Percentiles rank a stretch among this genome's conserved stretches.
Conservation (phyloP, 2,113 vertebrate species). For the Cervus canadensis region DNA sequence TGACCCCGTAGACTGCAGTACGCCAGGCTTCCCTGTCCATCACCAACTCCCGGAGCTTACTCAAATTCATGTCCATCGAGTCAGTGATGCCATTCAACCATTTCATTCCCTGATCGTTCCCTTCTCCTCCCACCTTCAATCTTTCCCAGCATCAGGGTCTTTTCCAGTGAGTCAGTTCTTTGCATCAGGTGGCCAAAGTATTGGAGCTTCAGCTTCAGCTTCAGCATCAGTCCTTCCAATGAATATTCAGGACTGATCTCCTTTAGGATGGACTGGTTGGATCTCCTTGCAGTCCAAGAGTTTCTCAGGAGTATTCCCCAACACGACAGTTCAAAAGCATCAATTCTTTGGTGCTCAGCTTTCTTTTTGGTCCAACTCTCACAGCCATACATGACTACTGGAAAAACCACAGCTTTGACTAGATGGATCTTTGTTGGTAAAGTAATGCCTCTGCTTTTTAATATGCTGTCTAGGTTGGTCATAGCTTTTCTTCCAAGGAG, state of each 20-base stretch:
- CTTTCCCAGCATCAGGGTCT: too few species aligned
- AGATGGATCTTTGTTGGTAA: too few species aligned
- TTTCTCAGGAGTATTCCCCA: background rate
- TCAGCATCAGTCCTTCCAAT: background rate
- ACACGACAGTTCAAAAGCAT: background rate
- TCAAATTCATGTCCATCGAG: too few species aligned
- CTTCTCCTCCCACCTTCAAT: background rate
- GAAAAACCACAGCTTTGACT: too few species aligned
- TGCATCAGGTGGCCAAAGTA: too few species aligned
- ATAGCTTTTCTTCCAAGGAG: background rate
- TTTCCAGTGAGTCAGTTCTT: too few species aligned
- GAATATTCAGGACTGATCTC: background rate
- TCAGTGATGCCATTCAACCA: too few species aligned
- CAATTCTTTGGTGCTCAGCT: background rate
- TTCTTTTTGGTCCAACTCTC: background rate
- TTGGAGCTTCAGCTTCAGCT: background rate
- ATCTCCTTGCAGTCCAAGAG: background rate
- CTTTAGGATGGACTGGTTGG: background rate
- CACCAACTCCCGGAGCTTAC: too few species aligned
- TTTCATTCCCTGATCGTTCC: background rate
- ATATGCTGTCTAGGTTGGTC: background rate
- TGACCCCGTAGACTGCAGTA: too few species aligned
- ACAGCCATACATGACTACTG: background rate
- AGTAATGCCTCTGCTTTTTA: background rate
- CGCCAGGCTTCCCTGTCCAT: too few species aligned